Evolutionary conservation across 2,113 vertebrate genomes (phyloP), one percentile per base, ranked within the genome.

Genomic region (Alosa alosa): DNA sequence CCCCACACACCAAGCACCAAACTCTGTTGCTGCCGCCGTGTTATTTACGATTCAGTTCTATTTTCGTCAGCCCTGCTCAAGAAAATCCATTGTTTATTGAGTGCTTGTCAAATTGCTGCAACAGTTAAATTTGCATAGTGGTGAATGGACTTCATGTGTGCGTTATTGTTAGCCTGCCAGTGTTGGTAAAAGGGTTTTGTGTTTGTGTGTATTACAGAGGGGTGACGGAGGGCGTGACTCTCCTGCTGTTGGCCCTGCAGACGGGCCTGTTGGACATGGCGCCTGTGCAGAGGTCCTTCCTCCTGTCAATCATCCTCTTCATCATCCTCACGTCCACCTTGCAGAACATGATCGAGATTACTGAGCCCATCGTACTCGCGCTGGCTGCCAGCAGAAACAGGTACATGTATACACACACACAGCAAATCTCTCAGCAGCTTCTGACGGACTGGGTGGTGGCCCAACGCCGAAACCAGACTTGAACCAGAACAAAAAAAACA

Each of bases 241-340:
- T 97, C 89, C 95, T 97, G 72, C 94, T 97, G 84, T 94, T 97
- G 50, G 96, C 96, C 22, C 93, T 97, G 46, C 97, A 97, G 93
- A 97, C 97, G 0, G 97, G 96, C 81, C 94, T 97, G 86, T 90
- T 97, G 20, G 96, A 96, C 49, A 95, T 97, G 94, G 94, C 96
- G 86, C 91, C 95, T 0, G 92, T 96, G 82, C 96, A 97, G 87
- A 94, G 97, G 86, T 96, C 96, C 90, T 97, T 97, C 94, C 96
- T 97, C 85, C 96, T 97, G 91, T 96, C 96, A 91, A 96, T 97
- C 94, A 97, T 97, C 94, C 95, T 97, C 93, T 97, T 97, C 94
- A 97, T 97, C 2, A 96, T 97, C 78, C 92, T 96, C 55, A 97
- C 97, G 0, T 97, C 97, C 81, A 97, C 96, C 9, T 91, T 97